These are phyloP conservation scores for Nasonovia ribisnigri DNA, from an alignment of 2,888 invertebrate genomes.

Conservation along the genomic window DNA sequence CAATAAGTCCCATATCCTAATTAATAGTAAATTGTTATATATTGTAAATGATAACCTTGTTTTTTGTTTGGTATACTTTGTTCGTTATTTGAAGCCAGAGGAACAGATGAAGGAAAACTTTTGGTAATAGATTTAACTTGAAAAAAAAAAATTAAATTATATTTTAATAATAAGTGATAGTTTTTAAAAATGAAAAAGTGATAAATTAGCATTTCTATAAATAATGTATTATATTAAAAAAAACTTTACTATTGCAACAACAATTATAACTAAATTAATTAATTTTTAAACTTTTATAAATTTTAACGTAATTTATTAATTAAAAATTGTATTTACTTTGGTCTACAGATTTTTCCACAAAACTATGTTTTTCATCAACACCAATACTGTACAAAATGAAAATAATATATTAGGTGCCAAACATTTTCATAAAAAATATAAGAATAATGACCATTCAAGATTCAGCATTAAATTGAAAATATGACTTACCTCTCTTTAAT, in stretches of 20 bases:
- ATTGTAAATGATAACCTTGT: conserved; percentile 20
- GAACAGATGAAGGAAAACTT: neutral
- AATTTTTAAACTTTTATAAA: neutral
- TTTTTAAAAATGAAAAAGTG: neutral
- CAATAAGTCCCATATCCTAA: neutral
- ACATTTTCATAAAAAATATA: neutral
- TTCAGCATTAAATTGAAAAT: neutral
- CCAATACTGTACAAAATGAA: conserved; percentile 34
- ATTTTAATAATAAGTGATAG: neutral
- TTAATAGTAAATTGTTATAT: neutral
- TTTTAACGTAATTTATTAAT: neutral
- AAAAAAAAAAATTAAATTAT: neutral
- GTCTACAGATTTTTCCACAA: conserved; percentile 31
- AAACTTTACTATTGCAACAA: too few species aligned
- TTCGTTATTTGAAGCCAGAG: neutral
- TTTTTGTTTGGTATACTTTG: conserved; percentile 20
- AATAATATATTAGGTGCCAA: neutral
- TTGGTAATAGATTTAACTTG: conserved; percentile 28
- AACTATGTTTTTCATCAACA: conserved; percentile 19
- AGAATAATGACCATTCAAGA: neutral
- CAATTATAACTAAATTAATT: neutral
- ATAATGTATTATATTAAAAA: too few species aligned
- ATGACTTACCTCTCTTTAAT: conserved; percentile 45
- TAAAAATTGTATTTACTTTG: conserved; percentile 31
- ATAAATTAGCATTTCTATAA: neutral